These are phyloP conservation scores for Nixonia krombeini DNA, from an alignment of 1,140 invertebrate genomes.

Conservation along the genomic window DNA sequence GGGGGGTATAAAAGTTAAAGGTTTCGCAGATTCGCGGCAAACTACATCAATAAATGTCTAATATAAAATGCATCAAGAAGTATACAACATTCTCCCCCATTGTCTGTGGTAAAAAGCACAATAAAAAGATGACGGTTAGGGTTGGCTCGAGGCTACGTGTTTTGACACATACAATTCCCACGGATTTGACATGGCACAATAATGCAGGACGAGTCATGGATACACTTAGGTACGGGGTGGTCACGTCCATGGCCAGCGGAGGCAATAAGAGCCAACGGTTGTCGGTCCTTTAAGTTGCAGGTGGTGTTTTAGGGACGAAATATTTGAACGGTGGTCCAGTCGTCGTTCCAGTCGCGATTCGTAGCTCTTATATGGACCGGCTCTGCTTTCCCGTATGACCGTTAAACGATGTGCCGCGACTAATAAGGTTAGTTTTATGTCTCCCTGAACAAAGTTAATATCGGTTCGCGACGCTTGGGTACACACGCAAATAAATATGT, in stretches of 20 bases:
- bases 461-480: constrained; percentile 35
- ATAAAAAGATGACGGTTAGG: too few relatives aligned
- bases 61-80: too few relatives aligned
- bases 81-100: too few relatives aligned
- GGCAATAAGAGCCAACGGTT: constrained; percentile 36
- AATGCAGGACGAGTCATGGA: constrained; percentile 20
- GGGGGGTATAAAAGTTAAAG: too few relatives aligned
- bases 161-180: too few relatives aligned
- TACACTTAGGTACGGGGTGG: constrained; percentile 12
- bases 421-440: constrained; percentile 52
- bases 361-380: constrained; percentile 42
- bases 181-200: constrained; percentile 5
- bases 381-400: constrained; percentile 40
- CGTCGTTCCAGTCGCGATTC: constrained; percentile 23
- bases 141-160: too few relatives aligned
- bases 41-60: too few relatives aligned
- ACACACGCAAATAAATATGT: constrained; percentile 28
- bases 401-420: constrained; percentile 48
- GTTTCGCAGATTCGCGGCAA: too few relatives aligned
- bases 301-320: constrained; percentile 43
- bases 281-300: constrained; percentile 33
- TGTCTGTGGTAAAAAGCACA: too few relatives aligned
- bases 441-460: constrained; percentile 48
- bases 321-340: constrained; percentile 31
- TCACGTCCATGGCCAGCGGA: constrained; percentile 33